Percentiles rank a stretch among this genome's conserved stretches.
Evolutionary conservation across 35 echinoderm and acorn worm genomes (phyloP).

Genomic region (Stichopus chloronotus): DNA sequence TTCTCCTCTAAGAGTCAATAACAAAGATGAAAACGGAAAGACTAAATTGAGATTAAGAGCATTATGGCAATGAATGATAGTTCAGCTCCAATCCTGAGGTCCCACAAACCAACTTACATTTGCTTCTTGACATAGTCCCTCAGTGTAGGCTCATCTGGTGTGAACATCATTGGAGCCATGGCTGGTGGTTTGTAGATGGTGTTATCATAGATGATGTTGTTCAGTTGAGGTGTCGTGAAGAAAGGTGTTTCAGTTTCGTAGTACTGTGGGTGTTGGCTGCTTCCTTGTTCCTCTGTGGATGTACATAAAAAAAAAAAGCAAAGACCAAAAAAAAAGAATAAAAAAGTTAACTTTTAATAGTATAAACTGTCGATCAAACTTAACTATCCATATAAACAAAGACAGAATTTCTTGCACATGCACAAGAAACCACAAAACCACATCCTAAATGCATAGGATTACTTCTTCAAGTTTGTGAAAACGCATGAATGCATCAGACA

Average conservation of each 20-base stretch:
- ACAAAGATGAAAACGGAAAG: no score
- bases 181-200: slow-evolving; percentile 23
- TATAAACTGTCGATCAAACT: slow-evolving; percentile 15
- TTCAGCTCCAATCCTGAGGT: no score
- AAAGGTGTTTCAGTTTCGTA: slow-evolving; percentile 45
- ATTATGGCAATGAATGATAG: no score
- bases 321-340: not conserved
- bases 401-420: no score
- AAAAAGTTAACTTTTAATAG: not conserved
- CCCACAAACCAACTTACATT: no score
- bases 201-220: slow-evolving; percentile 38
- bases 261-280: slow-evolving; percentile 46
- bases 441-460: no score
- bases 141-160: slow-evolving; percentile 81
- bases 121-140: slow-evolving; percentile 97
- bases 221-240: slow-evolving; percentile 64
- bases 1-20: no score
- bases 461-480: no score
- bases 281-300: slow-evolving; percentile 48
- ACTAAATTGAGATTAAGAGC: no score
- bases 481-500: no score
- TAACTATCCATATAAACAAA: not conserved
- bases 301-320: not conserved
- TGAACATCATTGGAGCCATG: slow-evolving; percentile 37
- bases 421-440: no score